phyloP scores from a whole-genome alignment of 2,888 invertebrate genomes.

The Nomada hirtipes region DNA sequence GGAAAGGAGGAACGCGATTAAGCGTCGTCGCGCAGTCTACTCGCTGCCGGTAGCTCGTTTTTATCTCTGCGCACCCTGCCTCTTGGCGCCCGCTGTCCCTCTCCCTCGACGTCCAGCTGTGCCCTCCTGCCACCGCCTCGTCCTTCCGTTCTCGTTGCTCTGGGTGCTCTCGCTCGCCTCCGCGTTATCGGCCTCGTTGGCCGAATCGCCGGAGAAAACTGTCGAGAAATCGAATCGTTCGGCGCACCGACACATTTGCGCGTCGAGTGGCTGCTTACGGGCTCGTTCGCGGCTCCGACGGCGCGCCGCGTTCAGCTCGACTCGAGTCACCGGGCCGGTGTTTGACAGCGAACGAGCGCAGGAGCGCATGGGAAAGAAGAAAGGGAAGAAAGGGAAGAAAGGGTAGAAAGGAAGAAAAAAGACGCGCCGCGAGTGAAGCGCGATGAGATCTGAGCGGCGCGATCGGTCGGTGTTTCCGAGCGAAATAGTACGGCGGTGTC shows the following conservation, averaged over 20 bases:
- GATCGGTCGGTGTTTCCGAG: constrained; percentile 9
- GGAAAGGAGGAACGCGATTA: constrained; percentile 1
- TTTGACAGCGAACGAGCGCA: background rate
- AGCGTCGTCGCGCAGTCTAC: constrained; percentile 46
- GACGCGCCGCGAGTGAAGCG: background rate
- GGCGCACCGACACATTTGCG: too few relatives aligned
- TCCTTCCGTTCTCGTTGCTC: constrained; percentile 11
- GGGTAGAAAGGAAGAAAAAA: background rate
- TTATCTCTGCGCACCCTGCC: constrained; percentile 10
- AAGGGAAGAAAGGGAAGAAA: background rate
- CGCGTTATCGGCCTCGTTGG: background rate
- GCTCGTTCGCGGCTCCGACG: background rate
- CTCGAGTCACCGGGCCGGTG: background rate
- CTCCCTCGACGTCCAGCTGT: background rate
- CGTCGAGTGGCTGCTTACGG: too few relatives aligned
- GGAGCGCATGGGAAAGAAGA: too few relatives aligned
- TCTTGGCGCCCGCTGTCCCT: background rate
- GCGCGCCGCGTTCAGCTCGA: background rate
- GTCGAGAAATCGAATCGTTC: background rate
- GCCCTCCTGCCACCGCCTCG: background rate
- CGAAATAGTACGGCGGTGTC: constrained; percentile 9
- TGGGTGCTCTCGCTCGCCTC: constrained; percentile 8
- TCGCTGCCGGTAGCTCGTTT: constrained; percentile 31
- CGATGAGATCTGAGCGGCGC: constrained; percentile 30
- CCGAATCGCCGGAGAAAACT: background rate